A percentile compares a stretch with the other conserved stretches of the same genome.
Conservation (phyloP, 2,888 invertebrate species). For the Metellina segmentata region DNA sequence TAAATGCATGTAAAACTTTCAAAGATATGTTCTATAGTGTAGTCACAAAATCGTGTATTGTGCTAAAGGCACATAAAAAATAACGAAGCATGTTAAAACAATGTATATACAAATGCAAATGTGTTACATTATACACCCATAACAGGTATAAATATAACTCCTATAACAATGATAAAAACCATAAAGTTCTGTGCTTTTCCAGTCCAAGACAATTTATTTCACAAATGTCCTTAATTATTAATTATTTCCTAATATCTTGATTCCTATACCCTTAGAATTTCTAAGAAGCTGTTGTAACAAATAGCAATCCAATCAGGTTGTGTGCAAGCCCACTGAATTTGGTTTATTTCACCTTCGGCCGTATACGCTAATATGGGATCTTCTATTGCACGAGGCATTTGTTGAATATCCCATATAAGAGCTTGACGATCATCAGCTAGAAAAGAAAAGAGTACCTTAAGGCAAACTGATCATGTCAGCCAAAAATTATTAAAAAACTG, state of each 20-base stretch:
- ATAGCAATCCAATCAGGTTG: conserved; percentile 99
- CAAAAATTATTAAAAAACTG: background rate
- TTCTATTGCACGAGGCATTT: conserved; percentile 99
- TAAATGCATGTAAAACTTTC: too few species aligned
- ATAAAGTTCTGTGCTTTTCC: conserved; percentile 6
- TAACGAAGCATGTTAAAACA: too few species aligned
- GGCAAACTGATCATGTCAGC: background rate
- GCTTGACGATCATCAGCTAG: conserved; percentile 98
- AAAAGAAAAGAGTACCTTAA: conserved; percentile 6
- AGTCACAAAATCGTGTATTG: too few species aligned
- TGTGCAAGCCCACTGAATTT: conserved; percentile 99
- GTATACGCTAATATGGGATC: conserved; percentile 99
- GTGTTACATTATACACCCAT: too few species aligned
- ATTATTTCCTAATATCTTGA: conserved; percentile 75
- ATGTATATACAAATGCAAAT: too few species aligned
- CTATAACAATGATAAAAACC: background rate
- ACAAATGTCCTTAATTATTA: conserved; percentile 63
- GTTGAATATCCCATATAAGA: conserved; percentile 99
- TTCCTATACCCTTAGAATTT: conserved; percentile 94
- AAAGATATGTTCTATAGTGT: too few species aligned
- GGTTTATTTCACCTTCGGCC: conserved; percentile 98
- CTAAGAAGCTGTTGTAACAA: conserved; percentile 98
- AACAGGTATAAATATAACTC: too few species aligned
- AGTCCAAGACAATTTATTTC: conserved; percentile 62
- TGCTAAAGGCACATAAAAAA: too few species aligned